Percentiles rank a stretch among this genome's conserved stretches.
These are phyloP conservation scores for Sarcophilus harrisii DNA, from an alignment of 2,797 vertebrate genomes.

Conservation along the genomic window DNA sequence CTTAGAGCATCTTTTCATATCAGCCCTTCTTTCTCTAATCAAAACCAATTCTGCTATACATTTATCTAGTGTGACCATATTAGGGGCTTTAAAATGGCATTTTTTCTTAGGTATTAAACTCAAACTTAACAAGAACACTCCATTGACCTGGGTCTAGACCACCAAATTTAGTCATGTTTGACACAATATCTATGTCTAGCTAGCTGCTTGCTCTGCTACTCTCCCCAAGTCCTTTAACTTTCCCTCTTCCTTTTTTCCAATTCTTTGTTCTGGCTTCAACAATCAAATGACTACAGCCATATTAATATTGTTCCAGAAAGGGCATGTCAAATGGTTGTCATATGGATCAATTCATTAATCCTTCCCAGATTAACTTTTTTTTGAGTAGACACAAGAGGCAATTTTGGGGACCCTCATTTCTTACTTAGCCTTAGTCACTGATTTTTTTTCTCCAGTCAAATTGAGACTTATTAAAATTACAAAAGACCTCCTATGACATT, in stretches of 20 bases:
- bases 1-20: too few species aligned
- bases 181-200: not conserved
- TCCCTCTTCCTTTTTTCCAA: not conserved
- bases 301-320: not conserved
- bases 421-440: not conserved
- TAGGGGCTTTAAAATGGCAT: not conserved
- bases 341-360: not conserved
- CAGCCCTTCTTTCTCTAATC: not conserved
- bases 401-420: not conserved
- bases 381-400: not conserved
- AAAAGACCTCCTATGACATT: not conserved
- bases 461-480: too few species aligned
- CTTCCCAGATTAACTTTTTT: not conserved
- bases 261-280: not conserved
- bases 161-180: not conserved
- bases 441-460: not conserved
- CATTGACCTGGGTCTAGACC: not conserved
- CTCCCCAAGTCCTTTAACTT: not conserved
- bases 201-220: not conserved
- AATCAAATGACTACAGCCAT: not conserved
- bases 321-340: not conserved
- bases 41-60: not conserved
- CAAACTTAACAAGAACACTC: not conserved
- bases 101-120: not conserved
- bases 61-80: not conserved